Evolutionary conservation across 2,797 vertebrate genomes (phyloP).

Genomic region (Mus caroli): DNA sequence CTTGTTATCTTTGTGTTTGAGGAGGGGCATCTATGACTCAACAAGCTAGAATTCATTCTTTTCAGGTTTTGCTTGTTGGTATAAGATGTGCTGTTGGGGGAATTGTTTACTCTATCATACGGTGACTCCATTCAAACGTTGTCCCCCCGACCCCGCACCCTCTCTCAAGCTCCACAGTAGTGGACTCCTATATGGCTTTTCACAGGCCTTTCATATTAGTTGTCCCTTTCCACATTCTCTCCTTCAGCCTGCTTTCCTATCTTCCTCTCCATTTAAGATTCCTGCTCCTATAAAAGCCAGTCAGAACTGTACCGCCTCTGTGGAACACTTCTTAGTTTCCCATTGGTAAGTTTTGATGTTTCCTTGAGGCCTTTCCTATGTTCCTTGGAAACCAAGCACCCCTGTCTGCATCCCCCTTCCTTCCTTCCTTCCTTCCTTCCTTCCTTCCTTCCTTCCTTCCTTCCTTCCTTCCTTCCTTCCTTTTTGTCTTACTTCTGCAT

Average conservation of each 20-base stretch:
- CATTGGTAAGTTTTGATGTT: constrained; percentile 23
- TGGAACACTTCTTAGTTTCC: neutral
- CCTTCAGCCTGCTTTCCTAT: neutral
- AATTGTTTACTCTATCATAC: neutral
- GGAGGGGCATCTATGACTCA: no score
- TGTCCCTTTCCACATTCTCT: neutral
- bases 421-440: neutral
- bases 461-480: neutral
- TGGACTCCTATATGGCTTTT: neutral
- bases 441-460: no score
- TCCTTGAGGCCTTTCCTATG: neutral
- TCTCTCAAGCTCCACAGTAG: neutral
- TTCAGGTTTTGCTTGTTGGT: neutral
- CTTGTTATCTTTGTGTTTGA: neutral
- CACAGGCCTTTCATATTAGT: no score
- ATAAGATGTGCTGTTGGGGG: neutral
- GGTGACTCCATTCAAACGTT: neutral
- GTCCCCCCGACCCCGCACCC: accelerated
- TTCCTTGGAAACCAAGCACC: neutral
- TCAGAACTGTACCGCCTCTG: neutral
- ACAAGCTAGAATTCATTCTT: neutral
- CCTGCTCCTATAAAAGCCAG: neutral
- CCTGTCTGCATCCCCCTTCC: neutral
- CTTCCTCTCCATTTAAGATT: neutral
- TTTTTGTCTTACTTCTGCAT: neutral